phyloP scores from a whole-genome alignment of 2,113 vertebrate genomes.

The Boulengeromyrus knoepffleri region DNA sequence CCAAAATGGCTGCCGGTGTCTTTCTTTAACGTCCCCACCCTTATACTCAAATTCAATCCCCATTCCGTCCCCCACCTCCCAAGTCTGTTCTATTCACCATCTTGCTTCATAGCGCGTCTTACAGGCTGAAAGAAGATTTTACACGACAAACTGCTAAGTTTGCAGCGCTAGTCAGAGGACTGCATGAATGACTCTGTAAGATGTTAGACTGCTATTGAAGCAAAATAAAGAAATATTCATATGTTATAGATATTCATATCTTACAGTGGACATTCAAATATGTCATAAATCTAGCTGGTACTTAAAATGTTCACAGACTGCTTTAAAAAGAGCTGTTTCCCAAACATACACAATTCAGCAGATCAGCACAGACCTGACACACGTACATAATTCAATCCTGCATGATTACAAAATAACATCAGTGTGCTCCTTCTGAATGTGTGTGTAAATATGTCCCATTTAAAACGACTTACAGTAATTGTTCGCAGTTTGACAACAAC shows the following conservation, averaged over 20 bases:
- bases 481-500: slow-evolving; percentile 6
- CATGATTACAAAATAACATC: slow-evolving; percentile 4
- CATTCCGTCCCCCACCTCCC: background rate
- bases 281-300: background rate
- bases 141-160: background rate
- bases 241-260: background rate
- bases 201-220: background rate
- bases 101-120: background rate
- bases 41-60: background rate
- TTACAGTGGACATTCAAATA: background rate
- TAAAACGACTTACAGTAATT: slow-evolving; percentile 13
- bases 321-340: background rate
- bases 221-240: background rate
- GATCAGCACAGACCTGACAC: background rate
- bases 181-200: background rate
- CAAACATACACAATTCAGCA: background rate
- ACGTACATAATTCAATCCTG: slow-evolving; percentile 1
- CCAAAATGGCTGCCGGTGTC: background rate
- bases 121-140: background rate
- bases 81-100: background rate
- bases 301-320: background rate
- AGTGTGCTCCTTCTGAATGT: background rate
- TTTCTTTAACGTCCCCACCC: background rate
- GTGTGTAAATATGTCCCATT: slow-evolving; percentile 9
- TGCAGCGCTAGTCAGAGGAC: background rate